Conservation (phyloP, 2,113 vertebrate genomes). For the Holacanthus passer region DNA sequence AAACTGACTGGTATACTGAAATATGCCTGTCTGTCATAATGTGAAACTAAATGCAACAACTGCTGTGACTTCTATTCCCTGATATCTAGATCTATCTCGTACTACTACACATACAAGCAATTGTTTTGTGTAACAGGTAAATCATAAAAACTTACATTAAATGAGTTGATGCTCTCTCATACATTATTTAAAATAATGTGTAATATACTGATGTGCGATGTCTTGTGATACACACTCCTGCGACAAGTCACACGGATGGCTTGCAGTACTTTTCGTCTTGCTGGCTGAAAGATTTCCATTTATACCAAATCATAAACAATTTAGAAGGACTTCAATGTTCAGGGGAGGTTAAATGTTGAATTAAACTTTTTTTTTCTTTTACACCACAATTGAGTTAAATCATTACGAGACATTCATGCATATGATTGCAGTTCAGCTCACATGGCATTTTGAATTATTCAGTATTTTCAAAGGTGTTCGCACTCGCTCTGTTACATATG, state of each 20-base stretch:
- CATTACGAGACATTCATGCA: conserved; percentile 33
- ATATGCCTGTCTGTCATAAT: neutral
- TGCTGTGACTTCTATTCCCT: neutral
- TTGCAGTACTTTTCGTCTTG: neutral
- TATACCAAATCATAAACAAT: conserved; percentile 42
- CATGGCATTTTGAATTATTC: conserved; percentile 59
- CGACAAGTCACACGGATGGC: neutral
- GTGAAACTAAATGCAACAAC: neutral
- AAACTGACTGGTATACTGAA: neutral
- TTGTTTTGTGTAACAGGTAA: neutral
- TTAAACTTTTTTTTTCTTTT: conserved; percentile 30
- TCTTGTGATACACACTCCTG: conserved; percentile 5
- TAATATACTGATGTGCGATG: neutral
- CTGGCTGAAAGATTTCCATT: conserved; percentile 15
- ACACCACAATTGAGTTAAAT: conserved; percentile 28
- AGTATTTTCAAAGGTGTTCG: conserved; percentile 45
- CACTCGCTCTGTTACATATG: conserved; percentile 8
- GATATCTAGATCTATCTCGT: neutral
- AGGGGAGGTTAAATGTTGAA: conserved; percentile 22
- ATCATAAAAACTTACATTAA: neutral
- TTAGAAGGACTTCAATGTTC: conserved; percentile 20
- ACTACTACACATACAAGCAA: neutral
- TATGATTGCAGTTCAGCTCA: conserved; percentile 48
- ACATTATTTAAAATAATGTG: neutral
- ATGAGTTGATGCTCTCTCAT: neutral